Conservation (phyloP, 1,140 invertebrate genomes). For the Gonatopus flavifemur region DNA sequence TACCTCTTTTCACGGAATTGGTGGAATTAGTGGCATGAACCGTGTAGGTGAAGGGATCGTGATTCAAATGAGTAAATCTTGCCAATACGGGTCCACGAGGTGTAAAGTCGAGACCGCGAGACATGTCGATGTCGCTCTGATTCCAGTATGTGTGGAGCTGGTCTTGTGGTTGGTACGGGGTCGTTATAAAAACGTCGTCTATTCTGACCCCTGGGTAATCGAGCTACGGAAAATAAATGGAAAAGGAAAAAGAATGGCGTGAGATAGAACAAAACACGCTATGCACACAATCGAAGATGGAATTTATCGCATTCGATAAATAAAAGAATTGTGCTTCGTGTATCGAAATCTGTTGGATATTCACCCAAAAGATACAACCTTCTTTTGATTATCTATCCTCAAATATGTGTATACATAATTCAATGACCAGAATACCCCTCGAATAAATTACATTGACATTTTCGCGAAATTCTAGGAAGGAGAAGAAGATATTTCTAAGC, state of each 20-base stretch:
- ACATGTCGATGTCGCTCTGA: conserved; percentile 72
- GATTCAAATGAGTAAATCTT: conserved; percentile 74
- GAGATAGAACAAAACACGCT: no score
- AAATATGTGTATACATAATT: no score
- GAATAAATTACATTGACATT: no score
- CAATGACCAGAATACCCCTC: no score
- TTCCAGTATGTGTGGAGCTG: conserved; percentile 70
- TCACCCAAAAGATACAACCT: no score
- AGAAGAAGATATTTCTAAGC: neutral
- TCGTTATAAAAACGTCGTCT: conserved; percentile 56
- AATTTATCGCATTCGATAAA: no score
- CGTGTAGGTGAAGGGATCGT: conserved; percentile 66
- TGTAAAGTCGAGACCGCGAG: conserved; percentile 75
- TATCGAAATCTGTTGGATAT: no score
- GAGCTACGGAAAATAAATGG: conserved; percentile 54
- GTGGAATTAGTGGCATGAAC: conserved; percentile 67
- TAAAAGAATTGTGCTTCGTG: no score
- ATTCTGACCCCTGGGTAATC: conserved; percentile 67
- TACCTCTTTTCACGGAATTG: conserved; percentile 62
- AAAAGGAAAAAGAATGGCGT: no score
- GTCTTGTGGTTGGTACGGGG: conserved; percentile 57
- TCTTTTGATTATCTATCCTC: no score
- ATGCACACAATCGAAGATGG: no score
- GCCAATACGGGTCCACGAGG: conserved; percentile 71
- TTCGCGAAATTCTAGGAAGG: neutral